Conservation (phyloP, 2,888 invertebrate genomes). For the Elmis aenea region DNA sequence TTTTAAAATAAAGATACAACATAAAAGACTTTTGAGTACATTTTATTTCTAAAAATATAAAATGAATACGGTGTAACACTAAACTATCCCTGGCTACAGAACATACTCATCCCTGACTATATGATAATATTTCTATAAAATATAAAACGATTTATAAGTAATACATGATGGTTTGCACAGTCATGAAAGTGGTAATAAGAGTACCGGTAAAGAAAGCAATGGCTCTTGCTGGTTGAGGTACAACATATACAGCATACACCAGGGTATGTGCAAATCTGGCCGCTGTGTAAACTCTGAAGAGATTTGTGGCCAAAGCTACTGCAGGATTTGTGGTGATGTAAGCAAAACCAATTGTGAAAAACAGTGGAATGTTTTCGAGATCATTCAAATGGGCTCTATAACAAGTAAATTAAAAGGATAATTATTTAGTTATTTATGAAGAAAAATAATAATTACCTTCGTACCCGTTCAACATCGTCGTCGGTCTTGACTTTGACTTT, state of each 20-base stretch:
- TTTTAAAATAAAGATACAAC: too few relatives aligned
- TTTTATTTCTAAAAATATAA: too few relatives aligned
- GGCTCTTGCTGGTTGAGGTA: constrained; percentile 52
- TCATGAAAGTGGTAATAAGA: constrained; percentile 29
- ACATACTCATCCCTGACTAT: too few relatives aligned
- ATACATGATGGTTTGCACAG: constrained; percentile 16
- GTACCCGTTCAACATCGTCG: constrained; percentile 3
- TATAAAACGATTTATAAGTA: too few relatives aligned
- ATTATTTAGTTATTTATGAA: too few relatives aligned
- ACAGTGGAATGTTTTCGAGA: constrained; percentile 65
- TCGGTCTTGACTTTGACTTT: constrained; percentile 1
- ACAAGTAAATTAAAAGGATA: neutral
- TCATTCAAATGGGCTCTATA: constrained; percentile 65
- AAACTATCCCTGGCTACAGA: too few relatives aligned
- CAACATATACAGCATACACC: constrained; percentile 56
- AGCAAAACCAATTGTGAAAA: constrained; percentile 56
- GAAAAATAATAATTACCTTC: constrained; percentile 4
- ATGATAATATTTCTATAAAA: too few relatives aligned
- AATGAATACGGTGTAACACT: too few relatives aligned
- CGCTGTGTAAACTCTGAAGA: constrained; percentile 53
- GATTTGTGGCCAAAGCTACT: constrained; percentile 46
- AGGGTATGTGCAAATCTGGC: constrained; percentile 58
- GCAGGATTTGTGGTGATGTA: constrained; percentile 59
- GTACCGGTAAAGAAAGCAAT: constrained; percentile 29
- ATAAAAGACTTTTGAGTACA: too few relatives aligned